Conservation (phyloP, 2,797 vertebrate species). For the Pseudopleuronectes americanus region DNA sequence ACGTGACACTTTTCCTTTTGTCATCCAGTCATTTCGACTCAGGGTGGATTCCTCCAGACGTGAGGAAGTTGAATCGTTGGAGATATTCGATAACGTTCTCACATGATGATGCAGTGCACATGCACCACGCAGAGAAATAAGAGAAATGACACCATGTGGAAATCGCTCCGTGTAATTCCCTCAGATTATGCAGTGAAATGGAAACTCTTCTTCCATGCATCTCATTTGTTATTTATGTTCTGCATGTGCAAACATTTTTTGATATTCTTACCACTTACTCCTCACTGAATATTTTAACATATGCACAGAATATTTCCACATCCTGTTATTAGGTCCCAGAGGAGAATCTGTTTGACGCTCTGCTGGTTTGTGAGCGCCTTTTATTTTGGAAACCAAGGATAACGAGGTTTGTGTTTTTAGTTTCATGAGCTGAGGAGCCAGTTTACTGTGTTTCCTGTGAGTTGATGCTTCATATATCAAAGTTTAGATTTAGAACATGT, state of each 20-base stretch:
- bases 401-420: too few relatives aligned
- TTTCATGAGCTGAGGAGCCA: too few relatives aligned
- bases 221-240: constrained; percentile 18
- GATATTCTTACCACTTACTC: neutral
- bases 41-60: too few relatives aligned
- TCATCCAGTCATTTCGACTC: too few relatives aligned
- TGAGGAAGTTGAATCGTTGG: too few relatives aligned
- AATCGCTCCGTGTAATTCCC: neutral
- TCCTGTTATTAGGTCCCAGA: neutral
- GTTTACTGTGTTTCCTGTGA: too few relatives aligned
- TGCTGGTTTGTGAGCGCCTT: too few relatives aligned
- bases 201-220: neutral
- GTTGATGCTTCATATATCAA: too few relatives aligned
- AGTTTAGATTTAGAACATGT: too few relatives aligned
- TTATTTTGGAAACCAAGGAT: constrained; percentile 5
- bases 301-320: constrained; percentile 4
- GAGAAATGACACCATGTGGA: too few relatives aligned
- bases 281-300: neutral
- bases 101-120: neutral
- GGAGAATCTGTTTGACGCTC: neutral
- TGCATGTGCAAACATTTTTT: neutral
- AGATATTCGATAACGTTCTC: too few relatives aligned
- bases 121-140: neutral
- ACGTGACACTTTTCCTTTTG: too few relatives aligned
- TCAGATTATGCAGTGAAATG: neutral